phyloP scores from a whole-genome alignment of 2,113 vertebrate genomes.

The Ptilorrhoa leucosticta region DNA sequence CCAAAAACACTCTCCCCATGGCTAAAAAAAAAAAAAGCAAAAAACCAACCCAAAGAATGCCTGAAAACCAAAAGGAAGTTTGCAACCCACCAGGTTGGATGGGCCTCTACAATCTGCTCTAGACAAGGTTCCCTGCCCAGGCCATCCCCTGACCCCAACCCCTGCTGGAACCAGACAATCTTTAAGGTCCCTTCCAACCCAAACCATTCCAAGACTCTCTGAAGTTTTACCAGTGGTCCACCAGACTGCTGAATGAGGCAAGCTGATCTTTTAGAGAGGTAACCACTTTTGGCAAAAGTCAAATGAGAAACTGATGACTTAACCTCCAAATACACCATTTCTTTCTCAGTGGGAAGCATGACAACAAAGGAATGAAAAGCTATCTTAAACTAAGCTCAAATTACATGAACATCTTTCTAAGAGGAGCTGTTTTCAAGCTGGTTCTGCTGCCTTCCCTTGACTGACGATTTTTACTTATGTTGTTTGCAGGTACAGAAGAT shows the following conservation, averaged over 20 bases:
- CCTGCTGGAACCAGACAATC: rapidly evolving
- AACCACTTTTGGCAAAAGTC: neutral
- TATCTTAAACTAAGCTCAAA: neutral
- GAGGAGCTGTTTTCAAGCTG: neutral
- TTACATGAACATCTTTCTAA: neutral
- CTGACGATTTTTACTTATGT: neutral
- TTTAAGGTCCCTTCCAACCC: neutral
- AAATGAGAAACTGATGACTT: neutral
- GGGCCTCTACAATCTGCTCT: neutral
- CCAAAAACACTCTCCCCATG: rapidly evolving
- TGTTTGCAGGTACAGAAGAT: neutral
- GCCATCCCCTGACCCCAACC: neutral
- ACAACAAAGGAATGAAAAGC: neutral
- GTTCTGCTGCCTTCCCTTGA: neutral
- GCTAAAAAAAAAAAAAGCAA: neutral
- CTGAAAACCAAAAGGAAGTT: neutral
- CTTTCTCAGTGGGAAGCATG: neutral
- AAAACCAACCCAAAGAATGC: neutral
- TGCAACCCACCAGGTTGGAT: neutral
- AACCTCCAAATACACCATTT: neutral
- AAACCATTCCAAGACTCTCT: neutral
- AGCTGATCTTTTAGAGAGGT: neutral
- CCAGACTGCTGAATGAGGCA: neutral
- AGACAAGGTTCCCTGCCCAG: neutral
- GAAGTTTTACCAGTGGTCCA: neutral